Conservation (phyloP, 1,140 invertebrate genomes). For the Drosophila ogumai region DNA sequence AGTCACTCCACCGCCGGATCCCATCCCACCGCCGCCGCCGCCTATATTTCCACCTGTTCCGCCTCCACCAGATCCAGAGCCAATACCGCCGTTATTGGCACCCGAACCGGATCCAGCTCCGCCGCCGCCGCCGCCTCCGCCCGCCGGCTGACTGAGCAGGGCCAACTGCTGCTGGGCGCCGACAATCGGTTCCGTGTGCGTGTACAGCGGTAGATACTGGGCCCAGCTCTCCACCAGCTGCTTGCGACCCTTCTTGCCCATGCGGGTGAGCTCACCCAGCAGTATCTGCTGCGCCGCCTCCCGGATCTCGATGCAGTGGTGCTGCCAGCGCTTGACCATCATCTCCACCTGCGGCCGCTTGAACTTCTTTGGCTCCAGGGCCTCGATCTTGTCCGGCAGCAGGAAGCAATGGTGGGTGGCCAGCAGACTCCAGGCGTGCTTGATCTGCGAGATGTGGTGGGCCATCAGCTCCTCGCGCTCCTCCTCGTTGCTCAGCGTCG, state of each 20-base stretch:
- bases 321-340: slow-evolving; percentile 98
- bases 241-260: slow-evolving; percentile 97
- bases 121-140: slow-evolving; percentile 26
- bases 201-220: slow-evolving; percentile 95
- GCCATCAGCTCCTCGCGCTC: slow-evolving; percentile 92
- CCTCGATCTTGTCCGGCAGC: slow-evolving; percentile 94
- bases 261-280: slow-evolving; percentile 94
- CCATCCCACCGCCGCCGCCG: background rate
- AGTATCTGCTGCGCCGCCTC: slow-evolving; percentile 98
- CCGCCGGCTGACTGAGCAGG: slow-evolving; percentile 71
- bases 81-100: slow-evolving; percentile 15
- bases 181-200: slow-evolving; percentile 89
- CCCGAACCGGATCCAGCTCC: slow-evolving; percentile 22
- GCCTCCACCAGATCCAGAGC: slow-evolving; percentile 1
- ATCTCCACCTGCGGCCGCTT: slow-evolving; percentile 98
- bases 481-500: slow-evolving; percentile 87
- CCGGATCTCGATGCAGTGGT: slow-evolving; percentile 98
- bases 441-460: slow-evolving; percentile 95
- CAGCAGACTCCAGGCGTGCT: slow-evolving; percentile 98
- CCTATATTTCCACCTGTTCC: background rate
- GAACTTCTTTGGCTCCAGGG: slow-evolving; percentile 91
- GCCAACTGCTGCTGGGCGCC: slow-evolving; percentile 85
- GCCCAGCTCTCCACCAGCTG: slow-evolving; percentile 97
- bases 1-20: slow-evolving; percentile 12
- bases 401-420: slow-evolving; percentile 98